Conservation (phyloP, 2,113 vertebrate genomes). For the Lophotis ruficrista region DNA sequence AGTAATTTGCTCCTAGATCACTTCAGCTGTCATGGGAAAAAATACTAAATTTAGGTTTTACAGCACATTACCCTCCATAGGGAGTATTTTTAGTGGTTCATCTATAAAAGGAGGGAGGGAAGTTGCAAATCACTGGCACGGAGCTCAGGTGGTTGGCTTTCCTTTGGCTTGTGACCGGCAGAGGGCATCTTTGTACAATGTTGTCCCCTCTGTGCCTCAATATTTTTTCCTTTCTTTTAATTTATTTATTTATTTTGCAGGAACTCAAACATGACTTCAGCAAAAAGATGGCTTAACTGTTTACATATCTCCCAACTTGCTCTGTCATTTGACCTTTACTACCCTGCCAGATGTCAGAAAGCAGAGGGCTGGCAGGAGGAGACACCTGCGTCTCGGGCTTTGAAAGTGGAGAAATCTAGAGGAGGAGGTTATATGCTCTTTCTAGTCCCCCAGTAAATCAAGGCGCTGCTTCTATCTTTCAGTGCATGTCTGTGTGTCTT, state of each 20-base stretch:
- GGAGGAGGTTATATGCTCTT: neutral
- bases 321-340: neutral
- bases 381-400: neutral
- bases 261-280: conserved; percentile 25
- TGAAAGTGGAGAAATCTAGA: neutral
- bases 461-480: conserved; percentile 30
- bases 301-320: neutral
- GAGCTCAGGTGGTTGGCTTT: neutral
- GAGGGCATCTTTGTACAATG: conserved; percentile 43
- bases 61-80: neutral
- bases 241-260: conserved; percentile 41
- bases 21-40: neutral
- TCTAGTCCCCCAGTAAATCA: conserved; percentile 42
- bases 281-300: conserved; percentile 26
- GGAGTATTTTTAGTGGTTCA: neutral
- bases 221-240: neutral
- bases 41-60: neutral
- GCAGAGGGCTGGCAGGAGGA: neutral
- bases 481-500: conserved; percentile 7
- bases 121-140: neutral
- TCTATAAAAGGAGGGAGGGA: neutral
- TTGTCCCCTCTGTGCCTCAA: neutral
- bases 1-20: neutral
- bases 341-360: neutral
- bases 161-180: conserved; percentile 21